Base-by-base conservation (phyloP, 2,797 vertebrate genomes). In the Lacerta bilineata region DNA sequence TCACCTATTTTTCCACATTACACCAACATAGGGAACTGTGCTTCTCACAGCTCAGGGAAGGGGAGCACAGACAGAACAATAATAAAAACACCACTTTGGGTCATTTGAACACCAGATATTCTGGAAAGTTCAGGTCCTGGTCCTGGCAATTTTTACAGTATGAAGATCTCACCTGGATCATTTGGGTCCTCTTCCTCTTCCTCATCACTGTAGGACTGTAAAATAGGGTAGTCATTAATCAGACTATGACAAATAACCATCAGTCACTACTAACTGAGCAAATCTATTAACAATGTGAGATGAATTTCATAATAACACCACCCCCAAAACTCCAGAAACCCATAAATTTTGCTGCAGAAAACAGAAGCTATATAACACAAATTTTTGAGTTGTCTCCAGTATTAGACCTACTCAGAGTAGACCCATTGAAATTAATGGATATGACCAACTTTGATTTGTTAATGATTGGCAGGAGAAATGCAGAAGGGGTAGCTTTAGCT, bases 201-300 rank as follows among this genome's bases (percentile, higher is more conserved):
- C 59, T 97, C 96, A 43, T 96, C 92, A 25, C 92, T 90, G 66
- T 7, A 69, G 80, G 88, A 76, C 96, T 97, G 94, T 92, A 97
- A 97, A 43, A 94, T 61, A 89, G 55, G 43, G 36, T 84, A 29
- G 87, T 41, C 17, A 41, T 64, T 69, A 4, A n/a, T 36, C 72
- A 87, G 33, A 50, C 1, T 84, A 46, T 61, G 88, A 91, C 82
- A 41, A 55, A 64, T 18, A 29, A 18, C 36, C 23, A 20, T n/a
- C 43, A 79, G 43, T 39, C 11, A 68, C 13, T 83, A 13, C 11
- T 10, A 7, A 27, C 33, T 43, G 72, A 84, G 43, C 50, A 88
- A 59, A 59, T 59, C n/a, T 84, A n/a, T 50, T 55, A 80, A 71
- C 8, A 27, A 8, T 6, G 13, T 9, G 5, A 13, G 36, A n/a